These are phyloP conservation scores for Campylorhamphus procurvoides DNA, from an alignment of 2,113 vertebrate species.

Conservation along the genomic window DNA sequence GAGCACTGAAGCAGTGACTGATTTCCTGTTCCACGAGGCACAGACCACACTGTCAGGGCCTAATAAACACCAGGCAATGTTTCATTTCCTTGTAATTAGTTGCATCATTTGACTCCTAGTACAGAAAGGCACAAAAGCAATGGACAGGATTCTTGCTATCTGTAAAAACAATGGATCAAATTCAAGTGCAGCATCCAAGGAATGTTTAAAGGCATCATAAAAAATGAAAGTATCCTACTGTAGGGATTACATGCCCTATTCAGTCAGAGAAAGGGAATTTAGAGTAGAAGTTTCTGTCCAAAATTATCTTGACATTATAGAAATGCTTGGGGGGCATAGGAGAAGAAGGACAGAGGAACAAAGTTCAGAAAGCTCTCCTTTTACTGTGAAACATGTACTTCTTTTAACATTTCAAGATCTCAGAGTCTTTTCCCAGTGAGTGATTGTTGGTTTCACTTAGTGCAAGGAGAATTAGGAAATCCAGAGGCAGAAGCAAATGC, in stretches of 20 bases:
- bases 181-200: neutral
- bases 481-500: neutral
- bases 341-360: neutral
- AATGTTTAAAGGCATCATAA: neutral
- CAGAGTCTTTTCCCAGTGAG: neutral
- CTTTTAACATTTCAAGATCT: neutral
- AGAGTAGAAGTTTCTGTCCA: neutral
- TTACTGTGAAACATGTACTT: neutral
- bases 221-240: neutral
- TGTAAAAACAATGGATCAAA: neutral
- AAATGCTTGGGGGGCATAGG: neutral
- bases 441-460: neutral
- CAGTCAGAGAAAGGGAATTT: neutral
- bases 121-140: neutral
- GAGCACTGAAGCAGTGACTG: neutral
- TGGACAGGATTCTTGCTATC: neutral
- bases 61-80: neutral
- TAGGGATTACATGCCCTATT: neutral
- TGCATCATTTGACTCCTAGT: constrained; percentile 6
- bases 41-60: neutral
- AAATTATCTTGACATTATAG: neutral
- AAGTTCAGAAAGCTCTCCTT: neutral
- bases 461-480: neutral
- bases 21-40: constrained; percentile 21
- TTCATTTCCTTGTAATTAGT: constrained; percentile 41